A percentile compares a stretch with the other conserved stretches of the same genome.
Evolutionary conservation across 2,797 vertebrate genomes (phyloP).

Genomic region (Oryzias dopingdopingensis): DNA sequence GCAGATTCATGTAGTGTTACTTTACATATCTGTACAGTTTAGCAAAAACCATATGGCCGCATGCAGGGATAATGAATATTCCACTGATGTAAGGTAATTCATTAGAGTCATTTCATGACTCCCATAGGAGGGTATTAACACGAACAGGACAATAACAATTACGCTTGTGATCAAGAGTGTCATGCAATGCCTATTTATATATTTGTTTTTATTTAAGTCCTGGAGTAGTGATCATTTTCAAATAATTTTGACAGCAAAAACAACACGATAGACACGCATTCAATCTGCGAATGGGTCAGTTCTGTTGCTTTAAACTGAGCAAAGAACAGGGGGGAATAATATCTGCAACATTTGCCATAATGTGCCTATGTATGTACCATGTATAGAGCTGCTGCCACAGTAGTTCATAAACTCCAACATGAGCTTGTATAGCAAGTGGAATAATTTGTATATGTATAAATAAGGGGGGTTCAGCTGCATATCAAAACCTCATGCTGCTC

Average conservation of each 20-base stretch:
- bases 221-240: conserved; percentile 20
- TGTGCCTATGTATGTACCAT: no score
- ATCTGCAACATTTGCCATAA: no score
- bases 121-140: conserved; percentile 20
- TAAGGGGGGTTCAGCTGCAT: no score
- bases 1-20: no score
- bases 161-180: conserved; percentile 19
- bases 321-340: background rate
- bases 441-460: no score
- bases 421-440: no score
- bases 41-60: no score
- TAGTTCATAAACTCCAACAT: no score
- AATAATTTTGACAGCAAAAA: conserved; percentile 19
- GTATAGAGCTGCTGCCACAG: no score
- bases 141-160: conserved; percentile 39
- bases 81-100: background rate
- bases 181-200: background rate
- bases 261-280: background rate
- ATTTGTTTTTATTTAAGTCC: conserved; percentile 2
- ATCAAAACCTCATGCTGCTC: no score
- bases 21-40: no score
- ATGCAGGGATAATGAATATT: background rate
- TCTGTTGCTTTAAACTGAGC: background rate
- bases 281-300: background rate
- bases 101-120: conserved; percentile 9